Evolutionary conservation across 1,140 invertebrate species (phyloP).

Genomic region (Schlechtendalia chinensis): DNA sequence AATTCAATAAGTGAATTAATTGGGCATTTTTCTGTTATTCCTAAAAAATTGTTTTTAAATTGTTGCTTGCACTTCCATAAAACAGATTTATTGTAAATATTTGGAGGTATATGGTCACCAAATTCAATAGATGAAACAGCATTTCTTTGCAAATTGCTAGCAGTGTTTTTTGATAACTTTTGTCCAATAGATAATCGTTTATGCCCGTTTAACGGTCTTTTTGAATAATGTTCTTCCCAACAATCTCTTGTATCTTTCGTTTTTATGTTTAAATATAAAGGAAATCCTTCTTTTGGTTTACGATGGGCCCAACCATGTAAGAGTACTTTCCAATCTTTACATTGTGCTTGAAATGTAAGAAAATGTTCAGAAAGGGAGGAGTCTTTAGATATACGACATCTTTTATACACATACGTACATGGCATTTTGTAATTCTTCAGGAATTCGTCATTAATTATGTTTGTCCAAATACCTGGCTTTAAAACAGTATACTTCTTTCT

Average conservation of each 20-base stretch:
- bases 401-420: neutral
- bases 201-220: neutral
- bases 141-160: neutral
- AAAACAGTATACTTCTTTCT: neutral
- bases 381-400: neutral
- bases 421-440: slow-evolving; percentile 11
- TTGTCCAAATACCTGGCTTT: slow-evolving; percentile 3
- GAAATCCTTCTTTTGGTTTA: neutral
- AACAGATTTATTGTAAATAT: neutral
- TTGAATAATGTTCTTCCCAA: slow-evolving; percentile 6
- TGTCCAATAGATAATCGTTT: neutral
- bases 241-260: neutral
- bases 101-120: neutral
- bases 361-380: neutral
- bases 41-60: neutral
- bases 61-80: neutral
- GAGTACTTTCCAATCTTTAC: neutral
- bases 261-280: neutral
- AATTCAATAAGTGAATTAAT: neutral
- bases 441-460: slow-evolving; percentile 2
- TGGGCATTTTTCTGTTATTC: neutral
- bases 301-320: neutral
- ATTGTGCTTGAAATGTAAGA: neutral
- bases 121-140: neutral
- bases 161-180: neutral